Percentiles rank a stretch among this genome's conserved stretches.
These are phyloP conservation scores for Orthonyx spaldingii DNA, from an alignment of 2,113 vertebrate genomes.

Conservation along the genomic window DNA sequence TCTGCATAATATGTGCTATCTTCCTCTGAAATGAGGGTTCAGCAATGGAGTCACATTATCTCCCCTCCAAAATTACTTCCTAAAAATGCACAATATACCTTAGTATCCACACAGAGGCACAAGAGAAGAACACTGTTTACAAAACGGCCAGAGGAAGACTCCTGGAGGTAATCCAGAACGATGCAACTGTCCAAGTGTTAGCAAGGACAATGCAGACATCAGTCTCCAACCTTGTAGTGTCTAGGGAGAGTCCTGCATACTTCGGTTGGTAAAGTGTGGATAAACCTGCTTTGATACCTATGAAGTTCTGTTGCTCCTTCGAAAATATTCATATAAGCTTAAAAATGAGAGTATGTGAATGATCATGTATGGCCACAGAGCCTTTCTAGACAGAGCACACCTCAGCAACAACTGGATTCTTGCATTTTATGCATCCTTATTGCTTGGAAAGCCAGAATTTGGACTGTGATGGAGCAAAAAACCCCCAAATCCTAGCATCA, in stretches of 20 bases:
- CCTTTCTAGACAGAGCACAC: background rate
- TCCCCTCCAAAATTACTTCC: background rate
- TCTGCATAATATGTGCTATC: background rate
- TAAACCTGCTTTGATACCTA: background rate
- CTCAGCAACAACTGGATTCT: background rate
- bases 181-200: background rate
- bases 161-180: background rate
- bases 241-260: background rate
- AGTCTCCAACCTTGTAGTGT: background rate
- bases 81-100: background rate
- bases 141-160: background rate
- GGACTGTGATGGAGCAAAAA: background rate
- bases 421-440: background rate
- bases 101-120: background rate
- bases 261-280: background rate
- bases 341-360: background rate
- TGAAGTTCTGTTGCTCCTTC: background rate
- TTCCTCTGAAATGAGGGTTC: background rate
- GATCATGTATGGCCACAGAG: background rate
- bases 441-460: background rate
- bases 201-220: background rate
- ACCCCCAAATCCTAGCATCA: background rate
- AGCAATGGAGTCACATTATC: background rate
- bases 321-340: background rate
- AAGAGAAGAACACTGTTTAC: background rate